Base-by-base conservation (phyloP, 2,888 invertebrate genomes). In the Germaria angustata region DNA sequence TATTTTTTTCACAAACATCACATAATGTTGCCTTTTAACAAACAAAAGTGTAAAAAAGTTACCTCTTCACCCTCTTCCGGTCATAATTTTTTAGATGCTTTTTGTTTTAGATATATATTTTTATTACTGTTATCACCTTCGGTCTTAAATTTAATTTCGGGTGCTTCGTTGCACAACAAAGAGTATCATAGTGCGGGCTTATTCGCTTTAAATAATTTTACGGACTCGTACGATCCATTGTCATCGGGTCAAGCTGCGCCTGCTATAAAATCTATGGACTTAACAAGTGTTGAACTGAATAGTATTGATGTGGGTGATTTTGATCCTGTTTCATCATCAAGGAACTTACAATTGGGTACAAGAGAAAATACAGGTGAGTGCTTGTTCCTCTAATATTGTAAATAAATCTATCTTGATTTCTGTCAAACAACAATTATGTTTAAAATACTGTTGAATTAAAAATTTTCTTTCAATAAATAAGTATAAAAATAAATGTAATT, bases 151-250 rank as follows among this genome's bases (percentile, higher is more conserved):
- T 24, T 17, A 32, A 66, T 63, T 11, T 39, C 28, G 57, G 65
- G 59, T 68, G 81, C 81, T 68, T 61, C 83, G 8, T 34, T 81
- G 15, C 81, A 84, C 84, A 86, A 87, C 59, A 88, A 87, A 81
- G 86, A 88, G 68, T 85, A 87, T 75, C 88, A 87, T 83, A 88
- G 86, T 72, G 86, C 87, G 79, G 87, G 86, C 5, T 84, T 88
- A 59, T 88, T 86, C 73, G 87, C 87, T 46, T 87, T 87, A 78
- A 89, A 89, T 84, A 89, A 88, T 51, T 86, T 89, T 17, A 86
- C 88, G 73, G 87, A 89, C 77, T 73, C 87, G 75, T 86, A 86
- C 39, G 86, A 85, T 24, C 84, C 85, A 2, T 36, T 65, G n/a
- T 44, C 72, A 17, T 36, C 71, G 9, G 22, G 24, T 24, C 44